phyloP scores from a whole-genome alignment of 2,797 vertebrate genomes.

The Lepilemur ruficaudatus region DNA sequence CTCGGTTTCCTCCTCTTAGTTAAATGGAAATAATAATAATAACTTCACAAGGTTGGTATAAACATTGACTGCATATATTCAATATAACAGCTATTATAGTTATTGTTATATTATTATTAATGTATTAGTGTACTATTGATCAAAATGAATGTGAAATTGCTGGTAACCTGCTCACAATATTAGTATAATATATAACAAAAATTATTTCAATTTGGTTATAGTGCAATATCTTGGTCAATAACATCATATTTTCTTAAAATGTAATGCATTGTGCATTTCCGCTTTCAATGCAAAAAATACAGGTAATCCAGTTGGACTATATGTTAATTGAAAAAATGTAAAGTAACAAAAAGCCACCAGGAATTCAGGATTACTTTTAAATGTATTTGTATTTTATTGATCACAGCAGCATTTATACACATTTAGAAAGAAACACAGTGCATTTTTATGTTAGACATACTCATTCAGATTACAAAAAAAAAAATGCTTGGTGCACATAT shows the following conservation, averaged over 20 bases:
- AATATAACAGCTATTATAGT: background rate
- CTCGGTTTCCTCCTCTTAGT: background rate
- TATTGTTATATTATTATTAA: background rate
- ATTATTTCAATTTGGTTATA: background rate
- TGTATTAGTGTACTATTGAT: background rate
- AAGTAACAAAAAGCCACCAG: background rate
- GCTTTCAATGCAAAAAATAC: background rate
- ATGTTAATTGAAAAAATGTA: background rate
- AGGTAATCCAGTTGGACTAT: background rate
- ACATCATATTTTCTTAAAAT: conserved; percentile 1
- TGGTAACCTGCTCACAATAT: background rate
- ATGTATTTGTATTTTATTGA: conserved; percentile 23
- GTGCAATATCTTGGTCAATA: background rate
- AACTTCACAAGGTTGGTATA: background rate
- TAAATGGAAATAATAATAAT: background rate
- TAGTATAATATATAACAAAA: background rate
- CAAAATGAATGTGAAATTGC: background rate
- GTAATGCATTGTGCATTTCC: background rate
- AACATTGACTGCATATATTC: background rate
- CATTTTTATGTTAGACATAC: conserved; percentile 30
- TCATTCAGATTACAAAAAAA: conserved; percentile 44
- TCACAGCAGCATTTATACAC: background rate
- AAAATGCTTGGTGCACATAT: background rate
- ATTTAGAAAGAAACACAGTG: background rate
- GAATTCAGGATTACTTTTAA: background rate